phyloP scores from a whole-genome alignment of 2,113 vertebrate species.

The Silurus asotus region DNA sequence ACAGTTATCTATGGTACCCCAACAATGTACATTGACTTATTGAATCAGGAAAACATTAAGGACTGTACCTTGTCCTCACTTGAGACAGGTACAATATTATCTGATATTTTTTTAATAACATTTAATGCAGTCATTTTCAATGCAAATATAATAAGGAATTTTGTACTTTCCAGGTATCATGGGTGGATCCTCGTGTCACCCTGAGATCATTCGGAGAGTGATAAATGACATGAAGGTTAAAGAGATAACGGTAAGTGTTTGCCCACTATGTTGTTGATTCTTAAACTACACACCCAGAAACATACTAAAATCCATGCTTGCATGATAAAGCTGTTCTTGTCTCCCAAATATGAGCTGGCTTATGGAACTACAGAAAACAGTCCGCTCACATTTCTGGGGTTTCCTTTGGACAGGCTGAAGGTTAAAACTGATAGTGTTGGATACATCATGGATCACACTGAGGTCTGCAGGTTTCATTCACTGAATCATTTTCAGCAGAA shows the following conservation, averaged over 20 bases:
- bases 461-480: constrained; percentile 71
- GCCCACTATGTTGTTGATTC: not conserved
- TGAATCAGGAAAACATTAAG: constrained; percentile 74
- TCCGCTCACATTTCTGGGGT: constrained; percentile 84
- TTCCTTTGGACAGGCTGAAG: constrained; percentile 70
- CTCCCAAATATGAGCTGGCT: constrained; percentile 71
- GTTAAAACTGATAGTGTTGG: constrained; percentile 78
- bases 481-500: not conserved
- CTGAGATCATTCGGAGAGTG: constrained; percentile 76
- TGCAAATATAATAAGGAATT: not conserved
- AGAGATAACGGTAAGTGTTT: constrained; percentile 76
- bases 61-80: constrained; percentile 78
- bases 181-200: constrained; percentile 82
- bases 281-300: not conserved
- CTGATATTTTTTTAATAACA: not conserved
- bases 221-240: constrained; percentile 71
- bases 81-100: constrained; percentile 72
- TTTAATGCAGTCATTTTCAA: not conserved
- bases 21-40: constrained; percentile 89
- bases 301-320: not conserved
- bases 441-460: constrained; percentile 79
- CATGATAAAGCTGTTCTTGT: not conserved
- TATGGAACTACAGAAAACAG: constrained; percentile 97
- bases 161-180: constrained; percentile 72
- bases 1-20: constrained; percentile 81